phyloP scores from a whole-genome alignment of 2,797 vertebrate genomes.

The Alexandromys oeconomus region DNA sequence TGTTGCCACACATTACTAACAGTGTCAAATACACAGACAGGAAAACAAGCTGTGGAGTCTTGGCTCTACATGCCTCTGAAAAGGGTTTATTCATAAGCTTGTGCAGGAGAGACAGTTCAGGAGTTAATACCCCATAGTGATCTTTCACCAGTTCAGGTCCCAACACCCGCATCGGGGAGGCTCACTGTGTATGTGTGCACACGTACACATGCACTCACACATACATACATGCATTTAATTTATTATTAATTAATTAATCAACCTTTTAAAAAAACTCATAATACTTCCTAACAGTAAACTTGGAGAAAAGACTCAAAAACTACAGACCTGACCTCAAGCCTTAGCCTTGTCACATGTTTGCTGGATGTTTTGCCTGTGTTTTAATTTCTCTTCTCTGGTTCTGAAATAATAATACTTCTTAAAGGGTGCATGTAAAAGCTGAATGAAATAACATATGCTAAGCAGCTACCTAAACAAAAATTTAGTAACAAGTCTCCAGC shows the following conservation, averaged over 20 bases:
- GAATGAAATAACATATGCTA: constrained; percentile 6
- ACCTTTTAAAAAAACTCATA: neutral
- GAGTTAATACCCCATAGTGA: neutral
- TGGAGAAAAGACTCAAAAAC: neutral
- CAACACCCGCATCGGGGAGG: neutral
- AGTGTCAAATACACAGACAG: constrained; percentile 41
- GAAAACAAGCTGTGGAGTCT: neutral
- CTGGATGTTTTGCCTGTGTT: neutral
- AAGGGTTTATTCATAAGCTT: constrained; percentile 10
- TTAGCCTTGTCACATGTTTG: neutral
- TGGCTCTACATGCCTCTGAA: neutral
- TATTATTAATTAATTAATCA: no score
- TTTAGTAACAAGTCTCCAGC: constrained; percentile 35
- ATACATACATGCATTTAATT: neutral
- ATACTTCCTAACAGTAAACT: neutral
- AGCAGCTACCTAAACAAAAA: constrained; percentile 25
- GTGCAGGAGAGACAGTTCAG: neutral
- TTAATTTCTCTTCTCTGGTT: constrained; percentile 45
- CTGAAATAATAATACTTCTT: constrained; percentile 14
- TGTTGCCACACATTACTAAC: neutral
- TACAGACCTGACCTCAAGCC: constrained; percentile 26
- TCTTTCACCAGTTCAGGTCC: neutral
- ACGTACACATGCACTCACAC: neutral
- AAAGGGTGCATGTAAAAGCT: constrained; percentile 16
- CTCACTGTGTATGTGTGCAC: neutral